Evolutionary conservation across 1,140 invertebrate genomes (phyloP), one percentile per base, ranked within the genome.

Genomic region (Vollenhovia emeryi): DNA sequence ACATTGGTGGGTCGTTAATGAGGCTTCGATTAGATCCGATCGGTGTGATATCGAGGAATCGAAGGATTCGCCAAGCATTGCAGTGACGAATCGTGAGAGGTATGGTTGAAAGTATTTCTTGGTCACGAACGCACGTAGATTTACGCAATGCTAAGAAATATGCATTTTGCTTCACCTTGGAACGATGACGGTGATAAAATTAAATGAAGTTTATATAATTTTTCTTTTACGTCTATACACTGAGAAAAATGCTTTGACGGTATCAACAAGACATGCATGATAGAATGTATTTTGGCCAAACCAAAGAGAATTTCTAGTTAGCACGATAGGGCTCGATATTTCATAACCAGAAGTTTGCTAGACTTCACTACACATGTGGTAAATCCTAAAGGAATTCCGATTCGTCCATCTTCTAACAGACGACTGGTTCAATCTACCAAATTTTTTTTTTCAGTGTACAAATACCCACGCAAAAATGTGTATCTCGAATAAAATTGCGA

Each of bases 1-100:
- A 82, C 89, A 80, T 84, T 87, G 69, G 73, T 73, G 86, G 92
- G 93, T 93, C 93, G 92, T 94, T 94, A 93, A 94, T 93, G 93
- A 94, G 92, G 89, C 91, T 90, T 88, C 91, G 93, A 93, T 93
- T 94, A 94, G 92, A 93, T n/a, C n/a, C n/a, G n/a, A n/a, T 93
- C 86, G 86, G 21, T 5, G 66, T 27, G 89, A 90, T 89, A 90
- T 83, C 92, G 92, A 91, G 89, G 90, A 91, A 87, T 87, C 89
- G 71, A 86, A 83, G 88, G 86, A 90, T 90, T 91, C 89, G 80
- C 87, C 69, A 78, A 57, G 78, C 86, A 89, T 87, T 86, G 80
- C 40, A 78, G 69, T 90, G 87, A 89, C 86, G 85, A 89, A 89
- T 90, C 89, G 88, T 85, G 88, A 87, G 79, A 87, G 43, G 21